Conservation (phyloP, 2,888 invertebrate genomes). For the Mylabris sibirica region DNA sequence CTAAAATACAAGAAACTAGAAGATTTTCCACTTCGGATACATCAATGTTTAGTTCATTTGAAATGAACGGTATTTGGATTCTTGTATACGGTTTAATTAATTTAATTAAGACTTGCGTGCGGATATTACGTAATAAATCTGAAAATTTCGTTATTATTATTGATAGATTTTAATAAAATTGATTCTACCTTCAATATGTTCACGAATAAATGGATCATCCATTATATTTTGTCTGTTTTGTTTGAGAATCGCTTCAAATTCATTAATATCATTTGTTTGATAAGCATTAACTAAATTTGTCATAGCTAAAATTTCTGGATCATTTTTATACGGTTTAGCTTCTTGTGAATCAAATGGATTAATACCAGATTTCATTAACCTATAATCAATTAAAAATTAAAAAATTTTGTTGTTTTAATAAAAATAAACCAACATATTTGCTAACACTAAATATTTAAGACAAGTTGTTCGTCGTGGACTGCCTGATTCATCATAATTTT, state of each 20-base stretch:
- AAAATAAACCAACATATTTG: conserved; percentile 81
- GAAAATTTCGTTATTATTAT: conserved; percentile 39
- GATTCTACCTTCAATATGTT: conserved; percentile 88
- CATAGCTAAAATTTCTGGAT: conserved; percentile 98
- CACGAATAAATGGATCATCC: conserved; percentile 98
- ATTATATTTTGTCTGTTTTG: conserved; percentile 95
- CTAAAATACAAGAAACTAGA: conserved; percentile 96
- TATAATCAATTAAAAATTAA: conserved; percentile 62
- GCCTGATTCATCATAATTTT: conserved; percentile 99
- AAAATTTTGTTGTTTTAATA: too few species aligned
- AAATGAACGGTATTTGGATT: conserved; percentile 97
- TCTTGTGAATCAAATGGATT: conserved; percentile 99
- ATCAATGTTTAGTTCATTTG: conserved; percentile 92
- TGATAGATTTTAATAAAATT: not conserved
- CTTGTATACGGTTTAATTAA: conserved; percentile 97
- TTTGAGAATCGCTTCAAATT: conserved; percentile 95
- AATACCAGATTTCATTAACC: conserved; percentile 95
- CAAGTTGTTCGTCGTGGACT: conserved; percentile 95
- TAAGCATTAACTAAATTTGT: conserved; percentile 98
- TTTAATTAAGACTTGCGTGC: conserved; percentile 96
- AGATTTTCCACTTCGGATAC: conserved; percentile 95
- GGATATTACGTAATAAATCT: conserved; percentile 93
- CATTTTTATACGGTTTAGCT: conserved; percentile 99
- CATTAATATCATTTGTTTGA: conserved; percentile 98
- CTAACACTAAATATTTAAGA: conserved; percentile 92